phyloP scores from a whole-genome alignment of 2,888 invertebrate genomes.

The Drosophila fulvimacula region DNA sequence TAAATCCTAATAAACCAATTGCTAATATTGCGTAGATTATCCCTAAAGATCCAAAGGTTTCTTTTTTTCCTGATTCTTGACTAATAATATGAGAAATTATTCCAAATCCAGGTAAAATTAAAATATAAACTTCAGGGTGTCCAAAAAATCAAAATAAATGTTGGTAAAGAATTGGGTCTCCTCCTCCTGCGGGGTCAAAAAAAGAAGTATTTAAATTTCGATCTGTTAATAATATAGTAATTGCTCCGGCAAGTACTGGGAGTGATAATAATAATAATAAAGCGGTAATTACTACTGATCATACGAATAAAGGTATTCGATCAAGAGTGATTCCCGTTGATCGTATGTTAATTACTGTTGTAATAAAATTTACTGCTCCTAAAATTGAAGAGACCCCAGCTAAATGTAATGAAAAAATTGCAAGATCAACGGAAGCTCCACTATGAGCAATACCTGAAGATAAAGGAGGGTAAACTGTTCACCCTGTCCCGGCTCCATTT shows the following conservation, averaged over 20 bases:
- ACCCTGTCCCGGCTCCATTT: constrained; percentile 91
- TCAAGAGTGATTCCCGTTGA: constrained; percentile 87
- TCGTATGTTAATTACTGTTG: constrained; percentile 91
- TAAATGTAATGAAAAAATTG: constrained; percentile 91
- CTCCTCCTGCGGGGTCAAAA: constrained; percentile 92
- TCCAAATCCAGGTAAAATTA: no score
- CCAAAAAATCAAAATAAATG: no score
- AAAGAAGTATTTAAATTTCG: constrained; percentile 93
- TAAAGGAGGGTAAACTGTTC: constrained; percentile 88
- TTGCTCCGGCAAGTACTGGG: constrained; percentile 91
- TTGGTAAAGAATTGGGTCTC: no score
- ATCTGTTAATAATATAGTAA: constrained; percentile 89
- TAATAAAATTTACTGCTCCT: constrained; percentile 92
- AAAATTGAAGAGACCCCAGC: constrained; percentile 91
- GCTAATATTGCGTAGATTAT: no score
- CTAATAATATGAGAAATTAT: no score
- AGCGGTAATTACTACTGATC: constrained; percentile 89
- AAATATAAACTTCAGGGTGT: no score
- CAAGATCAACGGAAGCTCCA: constrained; percentile 89
- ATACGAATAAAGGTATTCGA: constrained; percentile 90
- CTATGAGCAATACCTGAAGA: constrained; percentile 88
- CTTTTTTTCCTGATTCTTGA: no score
- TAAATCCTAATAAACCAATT: no score
- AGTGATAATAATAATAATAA: constrained; percentile 88
- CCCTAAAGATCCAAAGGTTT: no score